Conservation (phyloP, 2,888 invertebrate genomes). For the Chalcosyrphus nemorum region DNA sequence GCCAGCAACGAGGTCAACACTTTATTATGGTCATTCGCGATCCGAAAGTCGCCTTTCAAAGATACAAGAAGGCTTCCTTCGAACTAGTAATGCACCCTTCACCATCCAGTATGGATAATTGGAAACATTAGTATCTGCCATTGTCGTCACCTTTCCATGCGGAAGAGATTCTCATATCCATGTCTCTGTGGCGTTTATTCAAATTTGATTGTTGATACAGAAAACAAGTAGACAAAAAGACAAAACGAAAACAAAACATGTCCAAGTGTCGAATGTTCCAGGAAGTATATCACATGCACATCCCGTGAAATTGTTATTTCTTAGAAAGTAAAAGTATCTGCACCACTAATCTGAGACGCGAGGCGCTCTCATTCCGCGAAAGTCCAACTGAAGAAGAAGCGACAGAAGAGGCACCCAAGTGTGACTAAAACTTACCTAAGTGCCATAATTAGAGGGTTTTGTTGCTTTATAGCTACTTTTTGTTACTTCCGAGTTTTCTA, state of each 20-base stretch:
- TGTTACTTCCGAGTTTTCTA: conserved; percentile 53
- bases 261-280: conserved; percentile 61
- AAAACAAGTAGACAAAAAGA: neutral
- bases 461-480: conserved; percentile 50
- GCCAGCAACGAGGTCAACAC: conserved; percentile 29
- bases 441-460: conserved; percentile 67
- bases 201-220: conserved; percentile 43
- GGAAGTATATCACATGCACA: conserved; percentile 61
- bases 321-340: conserved; percentile 69
- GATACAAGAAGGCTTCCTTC: neutral
- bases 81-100: conserved; percentile 8
- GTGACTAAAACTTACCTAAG: conserved; percentile 72
- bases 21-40: neutral
- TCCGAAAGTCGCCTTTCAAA: conserved; percentile 27
- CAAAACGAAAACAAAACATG: conserved; percentile 10
- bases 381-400: conserved; percentile 67
- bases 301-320: conserved; percentile 53
- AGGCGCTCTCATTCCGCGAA: conserved; percentile 50
- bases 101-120: conserved; percentile 4
- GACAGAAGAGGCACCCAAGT: conserved; percentile 53
- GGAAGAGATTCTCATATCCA: conserved; percentile 54
- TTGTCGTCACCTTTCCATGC: conserved; percentile 57
- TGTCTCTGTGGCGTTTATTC: conserved; percentile 22
- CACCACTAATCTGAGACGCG: conserved; percentile 33
- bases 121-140: conserved; percentile 21